These are phyloP conservation scores for Xenopus borealis DNA, from an alignment of 2,113 vertebrate species.

Conservation along the genomic window DNA sequence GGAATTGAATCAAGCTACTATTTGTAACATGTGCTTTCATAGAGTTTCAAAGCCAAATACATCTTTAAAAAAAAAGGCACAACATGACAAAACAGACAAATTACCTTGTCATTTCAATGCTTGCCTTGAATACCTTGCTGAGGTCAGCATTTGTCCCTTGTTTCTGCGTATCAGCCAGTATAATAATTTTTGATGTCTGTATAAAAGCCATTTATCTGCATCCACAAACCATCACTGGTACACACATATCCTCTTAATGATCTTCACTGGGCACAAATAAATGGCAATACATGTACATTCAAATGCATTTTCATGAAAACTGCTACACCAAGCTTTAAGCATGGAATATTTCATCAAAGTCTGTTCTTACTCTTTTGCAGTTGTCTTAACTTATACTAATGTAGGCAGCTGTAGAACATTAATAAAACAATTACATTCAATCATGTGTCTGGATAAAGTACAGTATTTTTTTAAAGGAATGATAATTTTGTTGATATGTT, in stretches of 20 bases:
- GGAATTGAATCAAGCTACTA: no score
- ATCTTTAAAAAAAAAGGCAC: constrained; percentile 37
- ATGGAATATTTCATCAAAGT: no score
- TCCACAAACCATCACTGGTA: constrained; percentile 8
- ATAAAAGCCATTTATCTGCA: constrained; percentile 41
- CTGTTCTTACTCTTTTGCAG: no score
- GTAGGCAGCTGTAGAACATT: no score
- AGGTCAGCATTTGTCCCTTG: constrained; percentile 39
- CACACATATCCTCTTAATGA: constrained; percentile 17
- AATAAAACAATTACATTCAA: no score
- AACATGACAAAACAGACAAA: constrained; percentile 38
- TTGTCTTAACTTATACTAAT: no score
- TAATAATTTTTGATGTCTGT: constrained; percentile 32
- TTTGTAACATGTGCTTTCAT: background rate
- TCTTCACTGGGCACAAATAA: constrained; percentile 16
- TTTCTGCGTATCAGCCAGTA: constrained; percentile 14
- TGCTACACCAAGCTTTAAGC: background rate
- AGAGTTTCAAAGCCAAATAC: constrained; percentile 10
- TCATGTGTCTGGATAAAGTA: no score
- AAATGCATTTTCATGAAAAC: constrained; percentile 21
- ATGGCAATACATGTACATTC: constrained; percentile 26
- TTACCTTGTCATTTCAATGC: constrained; percentile 27
- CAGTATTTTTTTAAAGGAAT: no score
- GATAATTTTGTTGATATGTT: no score
- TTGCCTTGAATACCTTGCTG: constrained; percentile 24